Conservation (phyloP, 1,140 invertebrate genomes). For the Drosophila parvula region DNA sequence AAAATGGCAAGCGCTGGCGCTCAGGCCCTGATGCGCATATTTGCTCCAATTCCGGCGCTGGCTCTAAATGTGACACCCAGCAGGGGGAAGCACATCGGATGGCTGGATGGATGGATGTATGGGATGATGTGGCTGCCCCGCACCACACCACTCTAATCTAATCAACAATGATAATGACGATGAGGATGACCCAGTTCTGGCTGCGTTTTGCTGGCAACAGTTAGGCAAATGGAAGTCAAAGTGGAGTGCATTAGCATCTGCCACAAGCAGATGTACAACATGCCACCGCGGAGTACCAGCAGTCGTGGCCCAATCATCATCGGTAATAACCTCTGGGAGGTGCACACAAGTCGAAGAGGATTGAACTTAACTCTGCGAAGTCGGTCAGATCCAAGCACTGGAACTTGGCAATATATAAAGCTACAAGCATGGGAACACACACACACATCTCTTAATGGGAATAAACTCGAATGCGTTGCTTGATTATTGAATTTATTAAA, state of each 20-base stretch:
- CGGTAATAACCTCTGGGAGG: slow-evolving; percentile 23
- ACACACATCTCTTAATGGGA: background rate
- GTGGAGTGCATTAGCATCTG: slow-evolving; percentile 47
- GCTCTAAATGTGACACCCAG: slow-evolving; percentile 73
- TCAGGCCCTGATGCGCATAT: slow-evolving; percentile 63
- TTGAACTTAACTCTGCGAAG: slow-evolving; percentile 2
- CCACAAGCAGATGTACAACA: slow-evolving; percentile 17
- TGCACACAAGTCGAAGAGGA: slow-evolving; percentile 8
- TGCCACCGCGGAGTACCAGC: background rate
- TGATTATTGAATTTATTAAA: slow-evolving; percentile 2
- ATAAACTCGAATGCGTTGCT: background rate
- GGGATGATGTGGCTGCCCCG: slow-evolving; percentile 1
- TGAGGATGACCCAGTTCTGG: slow-evolving; percentile 65
- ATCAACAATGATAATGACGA: slow-evolving; percentile 54
- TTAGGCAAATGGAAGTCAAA: slow-evolving; percentile 44
- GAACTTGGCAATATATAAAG: slow-evolving; percentile 8
- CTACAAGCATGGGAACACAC: slow-evolving; percentile 3
- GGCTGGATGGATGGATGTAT: background rate
- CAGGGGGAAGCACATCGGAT: slow-evolving; percentile 8
- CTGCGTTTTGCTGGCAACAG: slow-evolving; percentile 33
- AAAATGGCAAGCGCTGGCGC: slow-evolving; percentile 31
- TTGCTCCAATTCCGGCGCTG: slow-evolving; percentile 69
- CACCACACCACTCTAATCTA: slow-evolving; percentile 29
- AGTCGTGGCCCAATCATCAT: slow-evolving; percentile 42
- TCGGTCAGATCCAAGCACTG: slow-evolving; percentile 33